Base-by-base conservation (phyloP, 2,113 vertebrate genomes). In the Brachypodius melanocephalos region DNA sequence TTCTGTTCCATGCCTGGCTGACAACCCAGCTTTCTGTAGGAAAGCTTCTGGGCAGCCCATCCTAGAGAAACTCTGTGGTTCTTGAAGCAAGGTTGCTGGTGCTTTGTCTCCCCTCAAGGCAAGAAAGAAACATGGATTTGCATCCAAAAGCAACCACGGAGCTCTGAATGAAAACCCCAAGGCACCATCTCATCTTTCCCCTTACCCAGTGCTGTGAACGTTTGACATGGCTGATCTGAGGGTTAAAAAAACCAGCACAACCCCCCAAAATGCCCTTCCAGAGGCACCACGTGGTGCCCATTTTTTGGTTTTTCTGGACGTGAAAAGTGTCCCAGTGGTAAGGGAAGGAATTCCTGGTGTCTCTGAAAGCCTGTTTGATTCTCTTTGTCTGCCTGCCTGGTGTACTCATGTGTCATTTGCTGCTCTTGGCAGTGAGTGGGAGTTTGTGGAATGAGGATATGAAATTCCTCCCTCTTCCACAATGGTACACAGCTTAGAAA, bases 381-480 rank as follows among this genome's bases (percentile, higher is more conserved):
- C 51, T 49, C 92, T 88, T 65, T 82, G 51, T 59, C 46, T 91
- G 81, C 45, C 66, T 78, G 63, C 72, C 79, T 73, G 68, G 26
- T 67, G 20, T 10, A 22, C 80, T 90, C 2, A 1, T 55, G 55
- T 93, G 65, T 61, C 4, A 1, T 87, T 89, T 89, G 65, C 88
- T 74, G 90, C 61, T 85, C 72, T 91, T 84, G 89, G 81, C 95
- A 94, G 78, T 1, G 5, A 52, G 52, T 68, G 89, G 77, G 93
- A 61, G 62, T 74, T 55, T 78, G 52, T 78, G 51, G 71, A 85
- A 79, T 54, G 81, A 76, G 62, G 68, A 75, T 57, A 26, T 40
- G 45, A 49, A 67, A 58, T 54, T 76, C 42, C 57, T 89, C 52
- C 63, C 68, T 85, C 71, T 76, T 63, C 57, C 2, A 10, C 7